A percentile compares a stretch with the other conserved stretches of the same genome.
Evolutionary conservation across 2,888 invertebrate species (phyloP).

Genomic region (Cheilosia vernalis): DNA sequence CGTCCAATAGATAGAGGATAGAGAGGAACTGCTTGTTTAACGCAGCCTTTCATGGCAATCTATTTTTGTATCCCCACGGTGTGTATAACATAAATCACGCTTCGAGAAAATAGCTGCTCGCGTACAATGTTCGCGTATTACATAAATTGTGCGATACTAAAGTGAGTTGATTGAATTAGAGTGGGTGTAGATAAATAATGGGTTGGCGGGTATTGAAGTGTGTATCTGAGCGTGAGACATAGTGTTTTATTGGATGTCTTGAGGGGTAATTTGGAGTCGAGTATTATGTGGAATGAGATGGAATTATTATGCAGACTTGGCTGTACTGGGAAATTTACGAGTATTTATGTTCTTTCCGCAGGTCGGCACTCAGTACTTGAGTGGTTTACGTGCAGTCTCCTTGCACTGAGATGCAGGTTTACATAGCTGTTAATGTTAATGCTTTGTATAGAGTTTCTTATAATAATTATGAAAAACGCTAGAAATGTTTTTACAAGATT

Average conservation of each 20-base stretch:
- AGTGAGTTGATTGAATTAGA: constrained; percentile 23
- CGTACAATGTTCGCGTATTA: not conserved
- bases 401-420: no score
- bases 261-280: not conserved
- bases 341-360: no score
- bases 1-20: not conserved
- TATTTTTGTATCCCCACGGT: not conserved
- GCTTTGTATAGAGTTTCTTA: no score
- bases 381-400: no score
- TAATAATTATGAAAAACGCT: no score
- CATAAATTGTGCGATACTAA: constrained; percentile 3
- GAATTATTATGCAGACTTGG: no score
- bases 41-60: not conserved
- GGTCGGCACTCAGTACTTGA: no score
- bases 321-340: no score
- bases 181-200: constrained; percentile 32
- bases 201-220: not conserved
- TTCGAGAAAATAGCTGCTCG: not conserved
- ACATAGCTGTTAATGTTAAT: no score
- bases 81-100: constrained; percentile 12
- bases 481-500: no score
- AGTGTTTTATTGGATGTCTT: not conserved
- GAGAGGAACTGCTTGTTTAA: not conserved
- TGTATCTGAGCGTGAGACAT: not conserved
- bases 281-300: no score